Conservation (phyloP, 2,888 invertebrate genomes). For the Pardosa pseudoannulata region DNA sequence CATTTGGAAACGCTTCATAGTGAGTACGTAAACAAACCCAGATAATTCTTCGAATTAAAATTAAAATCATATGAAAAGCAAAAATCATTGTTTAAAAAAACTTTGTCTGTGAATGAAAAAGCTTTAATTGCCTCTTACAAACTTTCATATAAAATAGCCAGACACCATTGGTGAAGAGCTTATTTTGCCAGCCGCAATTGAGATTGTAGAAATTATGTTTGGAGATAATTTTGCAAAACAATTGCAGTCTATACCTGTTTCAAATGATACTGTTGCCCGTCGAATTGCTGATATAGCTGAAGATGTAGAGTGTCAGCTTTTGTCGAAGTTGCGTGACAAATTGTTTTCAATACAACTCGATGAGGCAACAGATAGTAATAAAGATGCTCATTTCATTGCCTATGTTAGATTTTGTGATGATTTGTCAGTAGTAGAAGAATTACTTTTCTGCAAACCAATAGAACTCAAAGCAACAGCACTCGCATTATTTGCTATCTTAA, state of each 20-base stretch:
- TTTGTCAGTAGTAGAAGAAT: slow-evolving; percentile 36
- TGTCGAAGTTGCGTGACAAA: slow-evolving; percentile 4
- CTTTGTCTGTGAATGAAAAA: too few species aligned
- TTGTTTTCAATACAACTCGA: slow-evolving; percentile 21
- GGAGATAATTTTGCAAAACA: slow-evolving; percentile 23
- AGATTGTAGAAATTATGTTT: slow-evolving; percentile 32
- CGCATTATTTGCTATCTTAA: slow-evolving; percentile 28
- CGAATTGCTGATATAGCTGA: slow-evolving; percentile 37
- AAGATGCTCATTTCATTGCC: slow-evolving; percentile 35
- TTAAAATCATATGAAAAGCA: too few species aligned
- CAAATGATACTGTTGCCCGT: slow-evolving; percentile 42
- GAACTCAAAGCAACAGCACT: slow-evolving; percentile 37
- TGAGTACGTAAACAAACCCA: too few species aligned
- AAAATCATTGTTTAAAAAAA: too few species aligned
- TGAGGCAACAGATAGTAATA: slow-evolving; percentile 38
- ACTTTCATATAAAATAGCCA: too few species aligned
- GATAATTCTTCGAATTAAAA: too few species aligned
- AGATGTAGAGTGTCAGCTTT: slow-evolving; percentile 42
- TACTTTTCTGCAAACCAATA: slow-evolving; percentile 37
- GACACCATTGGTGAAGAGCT: slow-evolving; percentile 57
- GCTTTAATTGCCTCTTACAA: too few species aligned
- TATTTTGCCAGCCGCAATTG: slow-evolving; percentile 59
- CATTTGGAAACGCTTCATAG: too few species aligned
- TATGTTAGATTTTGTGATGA: slow-evolving; percentile 36
- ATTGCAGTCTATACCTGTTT: slow-evolving; percentile 26